Conservation (phyloP, 1,140 invertebrate genomes). For the Euura lappo region DNA sequence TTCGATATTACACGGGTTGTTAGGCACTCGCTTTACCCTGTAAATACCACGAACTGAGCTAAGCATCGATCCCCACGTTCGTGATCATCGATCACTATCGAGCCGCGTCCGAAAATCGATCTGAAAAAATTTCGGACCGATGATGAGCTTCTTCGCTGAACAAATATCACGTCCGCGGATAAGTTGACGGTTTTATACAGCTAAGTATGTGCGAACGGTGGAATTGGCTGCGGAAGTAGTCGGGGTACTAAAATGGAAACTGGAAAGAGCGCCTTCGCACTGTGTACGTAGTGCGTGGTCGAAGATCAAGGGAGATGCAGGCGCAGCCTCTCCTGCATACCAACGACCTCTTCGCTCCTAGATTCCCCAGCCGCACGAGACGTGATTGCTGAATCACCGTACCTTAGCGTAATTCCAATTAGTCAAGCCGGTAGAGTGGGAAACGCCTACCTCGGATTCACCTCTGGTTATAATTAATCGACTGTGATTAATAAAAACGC, state of each 20-base stretch:
- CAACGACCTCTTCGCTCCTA: not conserved
- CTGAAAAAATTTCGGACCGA: too few relatives aligned
- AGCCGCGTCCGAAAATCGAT: too few relatives aligned
- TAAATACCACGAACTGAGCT: not conserved
- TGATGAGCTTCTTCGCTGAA: too few relatives aligned
- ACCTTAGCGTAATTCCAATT: slow-evolving; percentile 2
- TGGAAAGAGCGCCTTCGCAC: not conserved
- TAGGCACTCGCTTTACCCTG: not conserved
- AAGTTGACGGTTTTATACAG: too few relatives aligned
- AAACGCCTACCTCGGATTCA: not conserved
- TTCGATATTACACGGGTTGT: slow-evolving; percentile 1
- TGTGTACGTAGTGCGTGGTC: not conserved
- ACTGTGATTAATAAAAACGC: not conserved
- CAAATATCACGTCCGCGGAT: too few relatives aligned
- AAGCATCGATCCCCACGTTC: too few relatives aligned
- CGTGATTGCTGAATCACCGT: not conserved
- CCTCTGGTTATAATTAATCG: not conserved
- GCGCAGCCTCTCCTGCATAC: not conserved
- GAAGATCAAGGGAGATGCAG: not conserved
- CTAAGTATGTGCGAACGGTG: too few relatives aligned
- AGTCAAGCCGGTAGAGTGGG: not conserved
- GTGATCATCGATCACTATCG: too few relatives aligned
- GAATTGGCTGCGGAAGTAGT: not conserved
- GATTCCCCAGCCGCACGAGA: too few relatives aligned
- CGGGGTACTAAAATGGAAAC: not conserved